Conservation (phyloP, 2,797 vertebrate species). For the Diplodus sargus region DNA sequence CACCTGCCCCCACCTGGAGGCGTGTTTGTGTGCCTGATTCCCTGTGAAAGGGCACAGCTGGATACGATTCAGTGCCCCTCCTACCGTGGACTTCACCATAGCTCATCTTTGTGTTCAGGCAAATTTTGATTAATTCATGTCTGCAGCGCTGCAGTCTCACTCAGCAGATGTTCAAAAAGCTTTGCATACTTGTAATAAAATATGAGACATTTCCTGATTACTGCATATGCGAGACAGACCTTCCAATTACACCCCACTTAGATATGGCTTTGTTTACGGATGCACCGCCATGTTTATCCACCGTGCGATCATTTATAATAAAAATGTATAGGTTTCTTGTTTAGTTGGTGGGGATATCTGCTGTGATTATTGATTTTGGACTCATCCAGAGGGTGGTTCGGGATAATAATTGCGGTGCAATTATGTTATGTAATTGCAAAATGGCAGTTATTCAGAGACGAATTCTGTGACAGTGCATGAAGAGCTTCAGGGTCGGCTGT, state of each 20-base stretch:
- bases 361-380: constrained; percentile 34
- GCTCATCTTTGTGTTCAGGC: constrained; percentile 63
- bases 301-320: constrained; percentile 18
- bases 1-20: constrained; percentile 14
- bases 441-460: constrained; percentile 35
- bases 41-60: constrained; percentile 65
- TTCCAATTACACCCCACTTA: constrained; percentile 58
- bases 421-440: constrained; percentile 50
- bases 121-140: constrained; percentile 72
- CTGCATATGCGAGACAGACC: constrained; percentile 57
- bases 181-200: constrained; percentile 55
- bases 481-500: constrained; percentile 49
- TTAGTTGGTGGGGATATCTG: constrained; percentile 11
- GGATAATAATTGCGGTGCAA: constrained; percentile 36
- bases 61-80: constrained; percentile 53
- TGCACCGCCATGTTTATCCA: constrained; percentile 10
- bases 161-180: constrained; percentile 70
- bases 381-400: constrained; percentile 16
- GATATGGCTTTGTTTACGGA: constrained; percentile 58
- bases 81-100: constrained; percentile 41
- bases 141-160: constrained; percentile 53
- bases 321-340: constrained; percentile 32
- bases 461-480: constrained; percentile 39
- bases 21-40: constrained; percentile 22
- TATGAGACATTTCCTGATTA: constrained; percentile 61